These are phyloP conservation scores for Chymomyza caudatula DNA, from an alignment of 2,888 invertebrate genomes.

Conservation along the genomic window DNA sequence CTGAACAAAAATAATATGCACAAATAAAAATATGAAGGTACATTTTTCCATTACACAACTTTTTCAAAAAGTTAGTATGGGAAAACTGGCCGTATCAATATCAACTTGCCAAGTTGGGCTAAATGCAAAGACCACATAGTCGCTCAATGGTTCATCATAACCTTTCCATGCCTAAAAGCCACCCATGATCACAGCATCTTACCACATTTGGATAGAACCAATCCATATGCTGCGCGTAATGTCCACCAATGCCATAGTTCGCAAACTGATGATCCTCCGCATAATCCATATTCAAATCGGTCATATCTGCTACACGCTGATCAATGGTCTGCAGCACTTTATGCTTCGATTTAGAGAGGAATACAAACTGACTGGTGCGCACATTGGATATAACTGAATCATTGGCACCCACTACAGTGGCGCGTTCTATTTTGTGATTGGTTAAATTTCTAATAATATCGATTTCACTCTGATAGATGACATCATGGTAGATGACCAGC, in stretches of 20 bases:
- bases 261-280: constrained; percentile 78
- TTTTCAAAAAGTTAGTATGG: too few species aligned
- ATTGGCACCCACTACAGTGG: constrained; percentile 86
- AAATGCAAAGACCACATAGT: too few species aligned
- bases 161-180: too few species aligned
- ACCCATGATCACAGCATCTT: constrained; percentile 29
- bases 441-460: constrained; percentile 79
- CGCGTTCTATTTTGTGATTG: constrained; percentile 79
- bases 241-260: constrained; percentile 80
- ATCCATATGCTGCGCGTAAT: constrained; percentile 80
- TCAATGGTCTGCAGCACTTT: constrained; percentile 79
- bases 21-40: too few species aligned
- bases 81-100: too few species aligned
- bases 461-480: constrained; percentile 81
- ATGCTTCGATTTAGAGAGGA: constrained; percentile 78
- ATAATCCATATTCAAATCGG: constrained; percentile 80
- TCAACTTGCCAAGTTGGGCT: too few species aligned
- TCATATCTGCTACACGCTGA: constrained; percentile 79
- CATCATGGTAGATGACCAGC: constrained; percentile 80
- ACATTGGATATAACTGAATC: constrained; percentile 77
- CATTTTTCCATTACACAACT: too few species aligned
- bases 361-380: constrained; percentile 65
- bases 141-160: too few species aligned
- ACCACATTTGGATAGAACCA: constrained; percentile 45
- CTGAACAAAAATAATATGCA: too few species aligned